Conservation (phyloP, 1,140 invertebrate species). For the Diachasmimorpha longicaudata region DNA sequence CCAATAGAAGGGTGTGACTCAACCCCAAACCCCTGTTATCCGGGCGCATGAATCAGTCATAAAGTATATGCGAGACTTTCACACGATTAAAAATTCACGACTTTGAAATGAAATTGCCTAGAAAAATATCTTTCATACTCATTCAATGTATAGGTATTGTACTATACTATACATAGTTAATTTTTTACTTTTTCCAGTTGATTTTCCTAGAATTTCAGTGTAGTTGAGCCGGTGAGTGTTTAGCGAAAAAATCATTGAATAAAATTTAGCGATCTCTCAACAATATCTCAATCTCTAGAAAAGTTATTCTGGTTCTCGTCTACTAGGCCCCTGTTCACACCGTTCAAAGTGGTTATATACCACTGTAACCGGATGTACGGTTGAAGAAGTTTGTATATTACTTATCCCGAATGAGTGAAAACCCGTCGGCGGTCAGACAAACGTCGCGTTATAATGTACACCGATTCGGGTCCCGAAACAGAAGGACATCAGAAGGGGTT, state of each 20-base stretch:
- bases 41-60: conserved; percentile 12
- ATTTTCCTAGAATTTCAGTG: too few species aligned
- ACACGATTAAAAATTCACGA: conserved; percentile 21
- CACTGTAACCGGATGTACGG: conserved; percentile 47
- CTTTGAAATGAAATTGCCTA: neutral
- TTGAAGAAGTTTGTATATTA: conserved; percentile 42
- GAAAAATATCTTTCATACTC: neutral
- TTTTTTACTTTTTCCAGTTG: too few species aligned
- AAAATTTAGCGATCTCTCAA: neutral
- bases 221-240: too few species aligned
- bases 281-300: neutral
- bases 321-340: neutral
- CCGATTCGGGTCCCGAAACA: conserved; percentile 47
- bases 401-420: conserved; percentile 49
- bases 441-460: conserved; percentile 32
- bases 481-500: conserved; percentile 42
- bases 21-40: neutral
- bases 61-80: neutral
- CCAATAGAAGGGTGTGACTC: neutral
- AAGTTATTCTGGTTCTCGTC: conserved; percentile 1
- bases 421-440: conserved; percentile 40
- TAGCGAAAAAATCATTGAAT: neutral
- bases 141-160: neutral
- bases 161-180: too few species aligned
- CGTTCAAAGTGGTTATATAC: neutral